Evolutionary conservation across 2,113 vertebrate species (phyloP), one percentile per base, ranked within the genome.

Genomic region (Egretta garzetta): DNA sequence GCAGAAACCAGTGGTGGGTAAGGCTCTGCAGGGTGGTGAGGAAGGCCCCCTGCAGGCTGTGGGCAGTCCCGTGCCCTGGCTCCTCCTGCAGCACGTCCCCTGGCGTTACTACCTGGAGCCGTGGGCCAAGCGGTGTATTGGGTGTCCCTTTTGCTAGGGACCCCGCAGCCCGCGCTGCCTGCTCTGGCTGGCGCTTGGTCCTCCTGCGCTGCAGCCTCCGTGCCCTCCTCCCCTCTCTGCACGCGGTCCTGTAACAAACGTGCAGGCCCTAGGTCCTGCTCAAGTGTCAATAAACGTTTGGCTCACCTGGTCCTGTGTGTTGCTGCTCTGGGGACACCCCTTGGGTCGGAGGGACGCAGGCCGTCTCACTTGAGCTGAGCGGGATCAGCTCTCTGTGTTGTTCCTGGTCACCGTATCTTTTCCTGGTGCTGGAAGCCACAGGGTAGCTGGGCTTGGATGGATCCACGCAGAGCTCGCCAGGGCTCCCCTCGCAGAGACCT

Each of bases 231-330:
- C 28, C 15, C 15, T 35, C 32, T 84, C 35, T 0, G 8, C 20
- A 11, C 0, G 0, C 1, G 1, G 37, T 80, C 28, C 56, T 75
- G 75, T 77, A 60, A 66, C 39, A 43, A 66, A 53, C 39, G 37
- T 17, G 15, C 9, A 4, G n/a, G 26, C 45, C 32, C 28, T 10
- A n/a, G 13, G 18, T 71, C 63, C 55, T 80, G 23, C 50, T 43
- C 0, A 0, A 72, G 27, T 16, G 24, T 95, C 63, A 96, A 96
- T 97, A 97, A 97, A 97, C 1, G 9, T 91, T 63, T 86, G 32
- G 32, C n/a, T 96, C 4, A 33, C 30, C 41, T 49, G 14, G 27
- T 92, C 22, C 28, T n/a, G 24, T 80, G 72, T 95, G 75, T 47
- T 96, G 75, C 47, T 96, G 23, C 35, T 88, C 24, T 60, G 53